phyloP scores from a whole-genome alignment of 2,888 invertebrate genomes.

The Plutella xylostella region DNA sequence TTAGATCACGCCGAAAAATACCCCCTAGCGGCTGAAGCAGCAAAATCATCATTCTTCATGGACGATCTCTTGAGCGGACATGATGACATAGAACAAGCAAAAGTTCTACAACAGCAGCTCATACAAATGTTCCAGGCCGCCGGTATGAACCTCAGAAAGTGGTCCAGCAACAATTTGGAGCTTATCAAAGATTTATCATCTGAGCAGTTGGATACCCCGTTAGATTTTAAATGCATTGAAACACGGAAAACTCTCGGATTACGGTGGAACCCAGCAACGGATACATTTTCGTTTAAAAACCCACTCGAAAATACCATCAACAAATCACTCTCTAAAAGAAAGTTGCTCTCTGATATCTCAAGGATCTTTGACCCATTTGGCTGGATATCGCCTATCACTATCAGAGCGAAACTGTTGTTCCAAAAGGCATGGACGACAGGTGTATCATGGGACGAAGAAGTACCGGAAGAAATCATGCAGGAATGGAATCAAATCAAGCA shows the following conservation, averaged over 20 bases:
- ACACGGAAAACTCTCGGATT: neutral
- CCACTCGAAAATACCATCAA: neutral
- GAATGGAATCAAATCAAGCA: neutral
- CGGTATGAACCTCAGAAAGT: neutral
- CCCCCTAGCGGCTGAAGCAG: neutral
- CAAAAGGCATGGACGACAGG: slow-evolving; percentile 5
- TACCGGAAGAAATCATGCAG: neutral
- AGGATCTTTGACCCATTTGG: slow-evolving; percentile 7
- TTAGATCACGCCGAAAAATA: neutral
- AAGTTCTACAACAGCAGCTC: neutral
- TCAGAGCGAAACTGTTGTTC: slow-evolving; percentile 10
- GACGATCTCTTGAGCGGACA: neutral
- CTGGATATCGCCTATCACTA: slow-evolving; percentile 4
- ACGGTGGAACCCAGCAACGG: neutral
- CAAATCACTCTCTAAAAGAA: too few species aligned
- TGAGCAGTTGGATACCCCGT: neutral
- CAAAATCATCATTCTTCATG: neutral
- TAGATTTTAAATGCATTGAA: neutral
- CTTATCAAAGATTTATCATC: neutral
- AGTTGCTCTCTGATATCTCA: neutral
- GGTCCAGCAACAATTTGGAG: neutral
- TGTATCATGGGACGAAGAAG: neutral
- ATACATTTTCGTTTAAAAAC: neutral
- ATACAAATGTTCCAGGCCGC: neutral
- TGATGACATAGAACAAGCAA: neutral